Conservation (phyloP, 2,888 invertebrate genomes). For the Ennomos erosarius region DNA sequence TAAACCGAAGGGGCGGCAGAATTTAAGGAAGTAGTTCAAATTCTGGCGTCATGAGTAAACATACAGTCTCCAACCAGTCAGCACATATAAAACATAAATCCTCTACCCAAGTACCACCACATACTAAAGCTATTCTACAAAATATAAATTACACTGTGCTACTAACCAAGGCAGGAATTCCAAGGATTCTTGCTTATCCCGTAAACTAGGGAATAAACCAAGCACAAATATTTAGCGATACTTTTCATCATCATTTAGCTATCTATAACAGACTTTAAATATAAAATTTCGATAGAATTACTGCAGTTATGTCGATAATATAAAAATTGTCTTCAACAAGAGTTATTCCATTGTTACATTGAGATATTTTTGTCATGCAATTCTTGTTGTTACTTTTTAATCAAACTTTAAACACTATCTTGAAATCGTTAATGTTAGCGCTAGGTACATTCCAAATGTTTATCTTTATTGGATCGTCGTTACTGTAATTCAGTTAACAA, state of each 20-base stretch:
- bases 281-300: constrained; percentile 9
- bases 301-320: constrained; percentile 6
- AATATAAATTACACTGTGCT: constrained; percentile 77
- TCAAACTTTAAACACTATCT: constrained; percentile 23
- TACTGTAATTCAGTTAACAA: constrained; percentile 32
- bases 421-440: constrained; percentile 16
- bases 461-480: constrained; percentile 33
- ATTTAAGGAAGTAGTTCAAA: constrained; percentile 44
- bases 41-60: constrained; percentile 24
- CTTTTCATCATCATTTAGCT: constrained; percentile 43
- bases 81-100: constrained; percentile 48
- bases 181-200: constrained; percentile 92
- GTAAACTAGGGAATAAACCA: constrained; percentile 88
- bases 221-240: constrained; percentile 70
- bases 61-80: constrained; percentile 29
- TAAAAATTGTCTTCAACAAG: background rate
- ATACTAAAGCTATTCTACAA: constrained; percentile 54
- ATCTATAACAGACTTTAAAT: constrained; percentile 4
- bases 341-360: constrained; percentile 16
- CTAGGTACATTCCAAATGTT: constrained; percentile 15
- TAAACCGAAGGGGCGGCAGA: constrained; percentile 44
- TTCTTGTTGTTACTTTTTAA: constrained; percentile 21
- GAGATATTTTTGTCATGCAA: constrained; percentile 27
- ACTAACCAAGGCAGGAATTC: constrained; percentile 93
- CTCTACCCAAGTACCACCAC: constrained; percentile 38